Percentiles rank a stretch among this genome's conserved stretches.
Evolutionary conservation across 2,113 vertebrate species (phyloP).

Genomic region (Spilogale gracilis): DNA sequence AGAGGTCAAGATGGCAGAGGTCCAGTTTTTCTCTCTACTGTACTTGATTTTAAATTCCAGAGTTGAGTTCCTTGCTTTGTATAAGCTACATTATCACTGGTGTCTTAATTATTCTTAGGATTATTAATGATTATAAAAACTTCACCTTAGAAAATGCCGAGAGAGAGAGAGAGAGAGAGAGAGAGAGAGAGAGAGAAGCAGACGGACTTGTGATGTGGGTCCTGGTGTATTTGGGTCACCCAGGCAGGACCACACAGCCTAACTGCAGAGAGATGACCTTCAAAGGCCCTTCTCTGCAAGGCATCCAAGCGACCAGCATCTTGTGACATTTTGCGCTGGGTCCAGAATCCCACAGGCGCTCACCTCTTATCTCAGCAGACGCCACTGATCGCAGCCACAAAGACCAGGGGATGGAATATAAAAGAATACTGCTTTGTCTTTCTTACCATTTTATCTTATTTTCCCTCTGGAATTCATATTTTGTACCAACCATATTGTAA

Average conservation of each 20-base stretch:
- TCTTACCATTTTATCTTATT: conserved; percentile 26
- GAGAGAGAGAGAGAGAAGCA: not conserved
- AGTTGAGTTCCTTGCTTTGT: not conserved
- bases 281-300: not conserved
- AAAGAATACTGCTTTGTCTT: conserved; percentile 44
- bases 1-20: not conserved
- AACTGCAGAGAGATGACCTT: conserved; percentile 3
- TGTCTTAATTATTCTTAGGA: conserved; percentile 11
- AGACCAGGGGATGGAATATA: not conserved
- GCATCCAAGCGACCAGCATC: not conserved
- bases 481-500: not conserved
- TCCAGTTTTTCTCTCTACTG: not conserved
- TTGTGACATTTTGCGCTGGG: conserved; percentile 50
- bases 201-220: not conserved
- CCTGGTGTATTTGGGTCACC: not conserved
- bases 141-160: not conserved
- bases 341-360: not conserved
- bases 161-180: not conserved
- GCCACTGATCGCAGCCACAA: conserved; percentile 8
- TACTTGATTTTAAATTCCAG: conserved; percentile 55
- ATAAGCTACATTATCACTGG: not conserved
- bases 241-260: not conserved
- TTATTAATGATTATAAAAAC: conserved; percentile 30
- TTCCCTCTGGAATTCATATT: conserved; percentile 52
- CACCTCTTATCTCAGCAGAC: conserved; percentile 56